Percentiles rank a stretch among this genome's conserved stretches.
phyloP scores from a whole-genome alignment of 2,113 vertebrate genomes.

The Oncorhynchus tshawytscha region DNA sequence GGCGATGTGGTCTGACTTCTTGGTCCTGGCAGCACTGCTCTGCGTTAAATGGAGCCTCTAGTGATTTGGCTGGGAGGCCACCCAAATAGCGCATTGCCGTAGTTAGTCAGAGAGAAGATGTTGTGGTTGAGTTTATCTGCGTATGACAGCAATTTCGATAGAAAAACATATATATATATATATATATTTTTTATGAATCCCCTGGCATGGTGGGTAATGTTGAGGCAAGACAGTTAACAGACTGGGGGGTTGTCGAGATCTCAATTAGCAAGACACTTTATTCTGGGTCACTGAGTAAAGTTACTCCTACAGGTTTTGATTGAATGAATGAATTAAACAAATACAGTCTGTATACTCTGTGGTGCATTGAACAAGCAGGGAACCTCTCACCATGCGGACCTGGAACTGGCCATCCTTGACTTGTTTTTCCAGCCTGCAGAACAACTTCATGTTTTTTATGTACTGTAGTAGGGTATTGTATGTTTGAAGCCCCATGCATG shows the following conservation, averaged over 20 bases:
- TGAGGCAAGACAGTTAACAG: neutral
- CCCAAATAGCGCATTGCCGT: too few relatives aligned
- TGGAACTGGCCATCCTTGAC: neutral
- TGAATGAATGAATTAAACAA: neutral
- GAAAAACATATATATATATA: neutral
- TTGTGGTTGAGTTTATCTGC: too few relatives aligned
- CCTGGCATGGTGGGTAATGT: neutral
- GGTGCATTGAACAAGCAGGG: neutral
- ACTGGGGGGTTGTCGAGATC: neutral
- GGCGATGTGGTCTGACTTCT: too few relatives aligned
- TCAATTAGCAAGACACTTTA: neutral
- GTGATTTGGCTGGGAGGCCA: too few relatives aligned
- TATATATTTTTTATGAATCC: neutral
- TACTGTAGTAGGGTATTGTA: neutral
- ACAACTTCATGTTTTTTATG: neutral
- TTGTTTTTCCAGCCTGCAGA: neutral
- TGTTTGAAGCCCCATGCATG: neutral
- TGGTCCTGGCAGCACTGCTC: too few relatives aligned
- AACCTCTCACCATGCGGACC: neutral
- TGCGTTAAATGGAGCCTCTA: too few relatives aligned
- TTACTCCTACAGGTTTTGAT: neutral
- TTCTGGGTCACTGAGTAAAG: neutral
- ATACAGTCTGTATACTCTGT: too few relatives aligned
- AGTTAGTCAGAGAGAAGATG: too few relatives aligned
- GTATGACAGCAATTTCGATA: conserved; percentile 33